Conservation (phyloP, 2,888 invertebrate genomes). For the Lydus trimaculatus region DNA sequence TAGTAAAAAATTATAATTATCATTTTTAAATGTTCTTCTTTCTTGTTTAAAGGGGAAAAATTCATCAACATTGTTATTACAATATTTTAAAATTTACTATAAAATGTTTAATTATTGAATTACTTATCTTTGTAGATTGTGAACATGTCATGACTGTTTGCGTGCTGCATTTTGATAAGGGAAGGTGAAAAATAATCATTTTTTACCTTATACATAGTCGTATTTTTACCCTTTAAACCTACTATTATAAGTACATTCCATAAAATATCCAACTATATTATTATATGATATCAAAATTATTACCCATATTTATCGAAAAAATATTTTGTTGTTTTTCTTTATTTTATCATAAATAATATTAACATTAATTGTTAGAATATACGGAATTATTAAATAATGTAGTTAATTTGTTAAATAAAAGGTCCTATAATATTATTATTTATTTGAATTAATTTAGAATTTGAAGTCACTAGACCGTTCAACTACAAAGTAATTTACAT, state of each 20-base stretch:
- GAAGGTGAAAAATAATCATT: conserved; percentile 42
- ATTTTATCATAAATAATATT: neutral
- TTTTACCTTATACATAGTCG: conserved; percentile 34
- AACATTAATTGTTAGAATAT: neutral
- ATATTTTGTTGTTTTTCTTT: neutral
- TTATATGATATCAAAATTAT: neutral
- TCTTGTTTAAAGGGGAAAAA: too few species aligned
- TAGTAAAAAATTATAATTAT: conserved; percentile 16
- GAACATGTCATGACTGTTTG: conserved; percentile 29
- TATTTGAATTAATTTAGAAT: neutral
- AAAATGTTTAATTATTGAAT: conserved; percentile 40
- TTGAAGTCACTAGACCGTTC: neutral
- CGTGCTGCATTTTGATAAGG: conserved; percentile 36
- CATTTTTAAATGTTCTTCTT: neutral
- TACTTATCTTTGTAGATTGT: conserved; percentile 38
- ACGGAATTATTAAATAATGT: neutral
- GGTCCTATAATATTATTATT: neutral
- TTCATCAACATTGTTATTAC: conserved; percentile 18
- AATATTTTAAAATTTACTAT: conserved; percentile 30
- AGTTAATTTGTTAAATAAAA: neutral
- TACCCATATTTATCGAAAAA: neutral
- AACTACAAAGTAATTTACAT: neutral
- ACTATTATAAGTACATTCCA: conserved; percentile 27
- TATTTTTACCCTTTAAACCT: conserved; percentile 35
- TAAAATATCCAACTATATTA: conserved; percentile 1